phyloP scores from a whole-genome alignment of 2,888 invertebrate genomes.

The Eulithis testata region DNA sequence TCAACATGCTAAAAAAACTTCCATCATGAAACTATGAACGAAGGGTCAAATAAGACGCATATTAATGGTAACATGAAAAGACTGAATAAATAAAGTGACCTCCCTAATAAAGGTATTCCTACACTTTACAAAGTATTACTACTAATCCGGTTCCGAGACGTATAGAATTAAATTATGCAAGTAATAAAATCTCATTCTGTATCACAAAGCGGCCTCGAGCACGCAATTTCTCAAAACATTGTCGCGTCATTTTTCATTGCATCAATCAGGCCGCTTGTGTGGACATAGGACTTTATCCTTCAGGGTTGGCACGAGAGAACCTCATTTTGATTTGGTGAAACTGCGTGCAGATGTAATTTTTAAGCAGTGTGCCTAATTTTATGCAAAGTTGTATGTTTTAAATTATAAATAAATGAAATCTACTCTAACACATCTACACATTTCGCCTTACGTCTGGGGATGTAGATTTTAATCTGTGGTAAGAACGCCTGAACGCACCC shows the following conservation, averaged over 20 bases:
- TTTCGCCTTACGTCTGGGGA: no score
- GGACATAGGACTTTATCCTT: constrained; percentile 48
- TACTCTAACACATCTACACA: no score
- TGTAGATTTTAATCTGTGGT: no score
- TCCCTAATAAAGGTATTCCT: constrained; percentile 62
- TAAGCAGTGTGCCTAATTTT: no score
- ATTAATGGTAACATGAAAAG: constrained; percentile 64
- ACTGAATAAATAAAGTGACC: constrained; percentile 56
- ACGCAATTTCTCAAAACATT: constrained; percentile 82
- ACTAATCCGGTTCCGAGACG: constrained; percentile 63
- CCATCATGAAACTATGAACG: neutral
- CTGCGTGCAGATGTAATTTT: no score
- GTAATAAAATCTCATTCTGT: constrained; percentile 77
- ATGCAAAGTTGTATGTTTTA: no score
- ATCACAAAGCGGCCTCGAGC: constrained; percentile 64
- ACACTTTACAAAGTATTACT: constrained; percentile 59
- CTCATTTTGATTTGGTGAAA: neutral
- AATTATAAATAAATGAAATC: no score
- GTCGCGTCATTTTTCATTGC: constrained; percentile 83
- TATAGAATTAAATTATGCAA: constrained; percentile 76
- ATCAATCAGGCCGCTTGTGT: constrained; percentile 77
- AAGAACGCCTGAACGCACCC: no score
- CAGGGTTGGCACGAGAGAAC: constrained; percentile 61
- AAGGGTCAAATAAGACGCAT: constrained; percentile 64
- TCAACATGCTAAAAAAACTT: neutral